Percentiles rank a stretch among this genome's conserved stretches.
Evolutionary conservation across 2,113 vertebrate species (phyloP).

Genomic region (Brachyhypopomus occidentalis): DNA sequence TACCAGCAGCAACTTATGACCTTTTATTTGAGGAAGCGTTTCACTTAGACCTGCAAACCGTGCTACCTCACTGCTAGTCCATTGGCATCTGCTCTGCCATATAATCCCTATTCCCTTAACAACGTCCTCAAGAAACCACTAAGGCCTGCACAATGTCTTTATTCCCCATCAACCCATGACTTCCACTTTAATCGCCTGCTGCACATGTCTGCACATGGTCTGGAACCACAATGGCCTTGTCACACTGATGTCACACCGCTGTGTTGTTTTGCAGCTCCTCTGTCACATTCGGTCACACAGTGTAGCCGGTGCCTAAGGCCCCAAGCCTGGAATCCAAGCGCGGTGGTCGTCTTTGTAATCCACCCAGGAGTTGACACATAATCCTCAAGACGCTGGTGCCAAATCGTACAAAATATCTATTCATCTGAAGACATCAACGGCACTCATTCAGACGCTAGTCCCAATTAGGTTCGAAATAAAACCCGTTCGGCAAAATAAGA

Average conservation of each 20-base stretch:
- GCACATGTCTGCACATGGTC: too few relatives aligned
- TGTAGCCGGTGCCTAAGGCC: background rate
- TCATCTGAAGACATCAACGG: constrained; percentile 1
- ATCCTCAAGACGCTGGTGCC: background rate
- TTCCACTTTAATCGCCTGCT: background rate
- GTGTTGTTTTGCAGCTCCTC: background rate
- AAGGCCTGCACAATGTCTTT: background rate
- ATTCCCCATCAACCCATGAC: background rate
- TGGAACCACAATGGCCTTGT: too few relatives aligned
- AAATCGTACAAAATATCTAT: background rate
- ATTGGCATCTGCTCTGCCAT: background rate
- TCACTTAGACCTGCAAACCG: background rate
- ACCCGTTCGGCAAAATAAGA: background rate
- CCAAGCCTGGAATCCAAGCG: background rate
- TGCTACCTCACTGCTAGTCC: too few relatives aligned
- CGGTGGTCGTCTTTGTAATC: background rate
- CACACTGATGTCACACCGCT: background rate
- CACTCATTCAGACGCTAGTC: background rate
- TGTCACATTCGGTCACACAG: background rate
- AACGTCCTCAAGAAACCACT: background rate
- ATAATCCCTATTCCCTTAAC: background rate
- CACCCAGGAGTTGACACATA: background rate
- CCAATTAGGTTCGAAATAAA: background rate
- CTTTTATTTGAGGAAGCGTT: too few relatives aligned
- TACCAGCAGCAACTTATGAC: too few relatives aligned